Evolutionary conservation across 2,113 vertebrate species (phyloP).

Genomic region (Albula goreensis): DNA sequence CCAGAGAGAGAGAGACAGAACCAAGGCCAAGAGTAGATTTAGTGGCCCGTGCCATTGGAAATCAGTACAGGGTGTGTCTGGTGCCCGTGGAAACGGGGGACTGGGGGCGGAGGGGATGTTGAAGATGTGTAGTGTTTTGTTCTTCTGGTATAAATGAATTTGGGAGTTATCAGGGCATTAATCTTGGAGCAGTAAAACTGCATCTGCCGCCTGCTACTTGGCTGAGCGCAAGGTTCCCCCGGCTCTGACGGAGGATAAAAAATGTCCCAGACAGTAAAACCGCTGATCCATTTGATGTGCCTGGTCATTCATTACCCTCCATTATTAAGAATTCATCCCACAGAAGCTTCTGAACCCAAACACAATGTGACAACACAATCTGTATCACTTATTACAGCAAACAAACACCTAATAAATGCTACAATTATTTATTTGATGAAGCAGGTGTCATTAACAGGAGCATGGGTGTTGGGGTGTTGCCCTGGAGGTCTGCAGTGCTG

Average conservation of each 20-base stretch:
- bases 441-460: background rate
- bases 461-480: background rate
- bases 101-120: background rate
- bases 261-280: slow-evolving; percentile 13
- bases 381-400: background rate
- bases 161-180: background rate
- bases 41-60: background rate
- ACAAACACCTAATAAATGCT: background rate
- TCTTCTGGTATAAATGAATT: slow-evolving; percentile 16
- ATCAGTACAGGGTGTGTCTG: background rate
- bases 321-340: background rate
- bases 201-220: background rate
- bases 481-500: background rate
- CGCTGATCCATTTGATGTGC: background rate
- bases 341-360: background rate
- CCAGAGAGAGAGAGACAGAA: background rate
- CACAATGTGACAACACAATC: background rate
- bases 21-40: slow-evolving; percentile 13
- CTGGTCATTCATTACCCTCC: slow-evolving; percentile 10
- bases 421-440: background rate
- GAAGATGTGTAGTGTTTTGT: slow-evolving; percentile 4
- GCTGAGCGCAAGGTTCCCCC: background rate
- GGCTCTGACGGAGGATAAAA: slow-evolving; percentile 5
- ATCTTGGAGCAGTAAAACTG: slow-evolving; percentile 15
- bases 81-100: background rate